Evolutionary conservation across 2,888 invertebrate genomes (phyloP).

Genomic region (Dynastes maya): DNA sequence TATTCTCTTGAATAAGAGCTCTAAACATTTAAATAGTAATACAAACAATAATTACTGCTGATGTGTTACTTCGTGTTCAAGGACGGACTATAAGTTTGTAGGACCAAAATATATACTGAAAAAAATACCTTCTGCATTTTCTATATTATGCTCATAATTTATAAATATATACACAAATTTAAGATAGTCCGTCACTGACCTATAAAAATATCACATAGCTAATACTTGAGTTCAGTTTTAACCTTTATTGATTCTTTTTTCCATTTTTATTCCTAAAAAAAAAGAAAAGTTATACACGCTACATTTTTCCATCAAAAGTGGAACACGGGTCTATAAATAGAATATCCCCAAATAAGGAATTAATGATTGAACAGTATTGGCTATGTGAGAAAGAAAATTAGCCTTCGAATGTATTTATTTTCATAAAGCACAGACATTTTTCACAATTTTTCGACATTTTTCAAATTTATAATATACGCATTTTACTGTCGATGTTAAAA

Average conservation of each 20-base stretch:
- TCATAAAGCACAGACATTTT: no score
- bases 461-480: no score
- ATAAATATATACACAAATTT: not conserved
- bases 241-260: not conserved
- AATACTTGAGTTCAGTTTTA: not conserved
- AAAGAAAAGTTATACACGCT: not conserved
- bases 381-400: not conserved
- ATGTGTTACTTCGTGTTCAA: not conserved
- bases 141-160: slow-evolving; percentile 2
- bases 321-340: not conserved
- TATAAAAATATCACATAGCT: not conserved
- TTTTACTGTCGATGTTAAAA: no score
- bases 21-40: not conserved
- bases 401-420: no score
- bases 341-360: not conserved
- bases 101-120: not conserved
- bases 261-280: not conserved
- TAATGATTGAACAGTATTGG: slow-evolving; percentile 7
- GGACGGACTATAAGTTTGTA: slow-evolving; percentile 6
- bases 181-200: slow-evolving; percentile 13
- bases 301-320: slow-evolving; percentile 4
- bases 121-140: not conserved
- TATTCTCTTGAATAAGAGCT: not conserved
- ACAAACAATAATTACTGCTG: not conserved
- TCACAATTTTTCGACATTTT: no score